These are phyloP conservation scores for Phaonia tiefii DNA, from an alignment of 2,888 invertebrate genomes.

Conservation along the genomic window DNA sequence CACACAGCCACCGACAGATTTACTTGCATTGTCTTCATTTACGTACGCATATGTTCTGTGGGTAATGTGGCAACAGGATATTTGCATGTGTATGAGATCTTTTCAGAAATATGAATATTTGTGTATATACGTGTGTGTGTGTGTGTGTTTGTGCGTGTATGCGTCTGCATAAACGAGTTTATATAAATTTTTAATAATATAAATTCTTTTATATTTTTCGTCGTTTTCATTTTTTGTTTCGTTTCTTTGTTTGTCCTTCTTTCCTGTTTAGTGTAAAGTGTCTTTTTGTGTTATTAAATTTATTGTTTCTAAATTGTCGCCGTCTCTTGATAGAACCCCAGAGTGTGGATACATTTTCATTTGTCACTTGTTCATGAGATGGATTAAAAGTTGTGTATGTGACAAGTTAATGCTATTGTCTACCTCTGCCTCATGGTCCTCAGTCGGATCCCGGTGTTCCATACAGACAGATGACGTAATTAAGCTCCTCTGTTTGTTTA, in stretches of 20 bases:
- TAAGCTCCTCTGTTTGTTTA: conserved; percentile 24
- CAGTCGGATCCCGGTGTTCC: not conserved
- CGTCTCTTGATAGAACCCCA: not conserved
- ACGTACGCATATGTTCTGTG: conserved; percentile 17
- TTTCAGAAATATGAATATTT: no score
- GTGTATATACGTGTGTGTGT: not conserved
- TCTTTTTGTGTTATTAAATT: conserved; percentile 34
- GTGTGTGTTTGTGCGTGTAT: not conserved
- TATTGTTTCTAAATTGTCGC: conserved; percentile 51
- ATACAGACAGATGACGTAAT: conserved; percentile 18
- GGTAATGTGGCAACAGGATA: no score
- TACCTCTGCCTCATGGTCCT: not conserved
- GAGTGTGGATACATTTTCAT: conserved; percentile 29
- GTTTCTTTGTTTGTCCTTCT: no score
- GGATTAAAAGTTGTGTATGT: conserved; percentile 27
- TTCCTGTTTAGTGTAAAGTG: no score
- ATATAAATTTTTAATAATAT: not conserved
- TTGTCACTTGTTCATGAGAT: conserved; percentile 25
- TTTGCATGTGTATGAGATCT: no score
- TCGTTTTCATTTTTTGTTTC: not conserved
- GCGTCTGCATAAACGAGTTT: not conserved
- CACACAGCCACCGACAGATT: not conserved
- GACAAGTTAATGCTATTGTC: not conserved
- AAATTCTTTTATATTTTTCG: not conserved
- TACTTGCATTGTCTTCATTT: conserved; percentile 17